Conservation (phyloP, 2,888 invertebrate genomes). For the Dynastes grantii region DNA sequence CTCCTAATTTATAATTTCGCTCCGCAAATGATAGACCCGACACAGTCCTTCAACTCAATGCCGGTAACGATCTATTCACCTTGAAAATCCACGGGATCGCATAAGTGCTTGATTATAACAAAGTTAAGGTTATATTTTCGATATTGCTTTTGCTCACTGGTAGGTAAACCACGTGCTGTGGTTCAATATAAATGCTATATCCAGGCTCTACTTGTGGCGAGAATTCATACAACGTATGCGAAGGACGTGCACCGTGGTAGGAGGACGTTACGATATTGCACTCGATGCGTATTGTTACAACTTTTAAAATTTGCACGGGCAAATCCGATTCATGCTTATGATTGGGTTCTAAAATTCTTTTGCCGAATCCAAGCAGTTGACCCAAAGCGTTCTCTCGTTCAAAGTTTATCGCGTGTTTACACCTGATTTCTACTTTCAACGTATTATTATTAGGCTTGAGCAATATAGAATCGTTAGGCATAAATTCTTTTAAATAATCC, state of each 20-base stretch:
- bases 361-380: conserved; percentile 47
- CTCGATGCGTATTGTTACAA: conserved; percentile 48
- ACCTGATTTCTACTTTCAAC: conserved; percentile 55
- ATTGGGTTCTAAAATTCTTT: conserved; percentile 34
- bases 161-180: conserved; percentile 57
- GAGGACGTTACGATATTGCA: conserved; percentile 56
- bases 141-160: conserved; percentile 41
- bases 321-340: conserved; percentile 45
- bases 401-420: conserved; percentile 48
- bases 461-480: conserved; percentile 27
- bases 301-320: conserved; percentile 52
- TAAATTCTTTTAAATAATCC: conserved; percentile 53
- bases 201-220: conserved; percentile 62
- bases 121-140: conserved; percentile 47
- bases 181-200: conserved; percentile 64
- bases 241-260: conserved; percentile 58
- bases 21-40: conserved; percentile 7
- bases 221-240: conserved; percentile 61
- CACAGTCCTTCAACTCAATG: conserved; percentile 59
- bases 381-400: not conserved
- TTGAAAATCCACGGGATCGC: conserved; percentile 57
- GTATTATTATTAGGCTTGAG: conserved; percentile 61
- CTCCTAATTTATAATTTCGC: not conserved
- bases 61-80: conserved; percentile 57
- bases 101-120: no score